Percentiles rank a stretch among this genome's conserved stretches.
phyloP scores from a whole-genome alignment of 2,797 vertebrate genomes.

The Oceanodroma leucorhoa region DNA sequence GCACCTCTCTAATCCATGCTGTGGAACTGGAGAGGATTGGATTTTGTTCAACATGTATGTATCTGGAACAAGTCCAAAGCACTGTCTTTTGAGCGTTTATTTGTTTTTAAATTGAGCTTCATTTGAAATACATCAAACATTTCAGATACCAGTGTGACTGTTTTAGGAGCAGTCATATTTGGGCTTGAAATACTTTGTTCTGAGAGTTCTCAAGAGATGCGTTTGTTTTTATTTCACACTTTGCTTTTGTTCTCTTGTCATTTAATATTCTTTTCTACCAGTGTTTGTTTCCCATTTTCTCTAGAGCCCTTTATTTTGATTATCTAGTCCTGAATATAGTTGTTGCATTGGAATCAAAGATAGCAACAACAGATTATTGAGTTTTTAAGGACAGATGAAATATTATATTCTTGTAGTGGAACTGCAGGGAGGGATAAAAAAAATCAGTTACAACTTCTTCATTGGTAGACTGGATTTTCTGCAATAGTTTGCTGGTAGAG shows the following conservation, averaged over 20 bases:
- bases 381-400: not conserved
- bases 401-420: not conserved
- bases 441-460: not conserved
- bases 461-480: not conserved
- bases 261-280: conserved; percentile 27
- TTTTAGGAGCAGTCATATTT: conserved; percentile 31
- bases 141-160: conserved; percentile 37
- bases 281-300: conserved; percentile 45
- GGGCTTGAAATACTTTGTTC: conserved; percentile 45
- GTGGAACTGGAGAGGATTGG: not conserved
- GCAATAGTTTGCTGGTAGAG: not conserved
- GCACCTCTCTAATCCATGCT: conserved; percentile 3
- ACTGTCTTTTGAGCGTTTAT: conserved; percentile 34
- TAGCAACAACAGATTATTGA: not conserved
- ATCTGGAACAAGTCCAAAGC: conserved; percentile 26
- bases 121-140: conserved; percentile 55
- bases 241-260: conserved; percentile 47
- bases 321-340: conserved; percentile 18
- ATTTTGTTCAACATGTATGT: conserved; percentile 2
- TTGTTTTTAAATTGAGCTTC: conserved; percentile 54
- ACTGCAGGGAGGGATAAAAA: not conserved
- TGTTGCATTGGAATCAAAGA: not conserved
- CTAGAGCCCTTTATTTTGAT: conserved; percentile 26
- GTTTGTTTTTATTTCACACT: conserved; percentile 49
- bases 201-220: conserved; percentile 29